Conservation (phyloP, 2,797 vertebrate species). For the Heterohyrax brucei region DNA sequence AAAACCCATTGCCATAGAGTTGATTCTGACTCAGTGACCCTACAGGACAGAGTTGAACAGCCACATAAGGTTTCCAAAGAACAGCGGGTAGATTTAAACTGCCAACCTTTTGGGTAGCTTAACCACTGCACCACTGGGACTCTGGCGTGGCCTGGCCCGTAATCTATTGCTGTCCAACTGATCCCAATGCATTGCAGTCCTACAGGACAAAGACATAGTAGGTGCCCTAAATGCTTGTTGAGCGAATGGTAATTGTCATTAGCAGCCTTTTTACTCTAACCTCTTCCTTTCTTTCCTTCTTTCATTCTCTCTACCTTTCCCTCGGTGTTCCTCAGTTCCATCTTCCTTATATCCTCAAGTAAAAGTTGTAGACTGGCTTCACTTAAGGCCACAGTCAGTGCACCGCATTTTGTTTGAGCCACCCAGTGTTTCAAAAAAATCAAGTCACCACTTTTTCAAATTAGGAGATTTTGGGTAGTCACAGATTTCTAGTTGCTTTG, state of each 20-base stretch:
- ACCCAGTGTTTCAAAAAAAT: not conserved
- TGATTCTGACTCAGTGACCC: not conserved
- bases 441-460: constrained; percentile 18
- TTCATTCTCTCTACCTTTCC: not conserved
- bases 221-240: not conserved
- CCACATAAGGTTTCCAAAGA: not conserved
- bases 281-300: not conserved
- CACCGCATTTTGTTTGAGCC: not conserved
- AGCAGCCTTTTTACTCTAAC: not conserved
- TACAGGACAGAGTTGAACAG: not conserved
- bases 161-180: too few species aligned
- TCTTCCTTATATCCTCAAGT: not conserved
- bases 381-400: not conserved
- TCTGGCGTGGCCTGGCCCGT: too few species aligned
- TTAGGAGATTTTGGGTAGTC: not conserved
- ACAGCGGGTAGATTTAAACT: not conserved
- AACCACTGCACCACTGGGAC: not conserved
- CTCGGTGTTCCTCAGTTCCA: not conserved
- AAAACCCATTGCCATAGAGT: not conserved
- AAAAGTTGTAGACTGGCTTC: not conserved
- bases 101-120: not conserved
- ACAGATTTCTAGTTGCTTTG: not conserved
- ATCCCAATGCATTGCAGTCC: too few species aligned
- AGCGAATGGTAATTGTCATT: not conserved
- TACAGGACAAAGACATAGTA: not conserved